Evolutionary conservation across 2,113 vertebrate genomes (phyloP), one percentile per base, ranked within the genome.

Genomic region (Forbesichthys papilliferus): DNA sequence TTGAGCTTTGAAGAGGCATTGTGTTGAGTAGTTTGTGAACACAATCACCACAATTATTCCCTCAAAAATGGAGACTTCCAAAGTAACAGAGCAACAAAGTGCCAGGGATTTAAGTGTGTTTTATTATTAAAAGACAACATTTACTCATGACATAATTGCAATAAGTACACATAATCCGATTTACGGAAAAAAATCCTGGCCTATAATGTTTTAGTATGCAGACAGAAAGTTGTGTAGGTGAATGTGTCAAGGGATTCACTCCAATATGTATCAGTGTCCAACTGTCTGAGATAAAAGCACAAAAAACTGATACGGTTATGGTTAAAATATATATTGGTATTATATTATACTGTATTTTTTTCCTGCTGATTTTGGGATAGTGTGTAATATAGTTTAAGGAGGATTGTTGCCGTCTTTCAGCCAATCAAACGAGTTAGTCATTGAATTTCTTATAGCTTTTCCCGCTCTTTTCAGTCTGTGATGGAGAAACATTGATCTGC

Each of bases 101-200:
- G 84, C 76, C 73, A 75, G 52, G 73, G 80, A 89, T 89, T 88
- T 78, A 81, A 78, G 75, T 67, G 73, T 83, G 80, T 84, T 84
- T 89, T 85, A 83, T 88, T 90, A 84, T 90, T 84, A 81, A 89
- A 89, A 89, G 77, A 83, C 82, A 88, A 85, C 75, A 84, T 86
- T 87, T 85, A 77, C 74, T 88, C 71, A 54, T 78, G 82, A 86
- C 82, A 86, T 85, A 82, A 84, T 84, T 78, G 71, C 86, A 84
- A 88, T 89, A 88, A 88, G 74, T 70, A 79, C 83, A 69, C 74
- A 80, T 81, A 87, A 87, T 83, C 71, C 80, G 80, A 87, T 89
- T 87, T 83, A 86, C 79, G 48, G 78, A 60, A 16, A 42, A 36
- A 78, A 77, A 72, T 67, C 78, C 74, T 73, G 78, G 75, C 72